A percentile compares a stretch with the other conserved stretches of the same genome.
These are phyloP conservation scores for Bubo bubo DNA, from an alignment of 2,113 vertebrate genomes.

Conservation along the genomic window DNA sequence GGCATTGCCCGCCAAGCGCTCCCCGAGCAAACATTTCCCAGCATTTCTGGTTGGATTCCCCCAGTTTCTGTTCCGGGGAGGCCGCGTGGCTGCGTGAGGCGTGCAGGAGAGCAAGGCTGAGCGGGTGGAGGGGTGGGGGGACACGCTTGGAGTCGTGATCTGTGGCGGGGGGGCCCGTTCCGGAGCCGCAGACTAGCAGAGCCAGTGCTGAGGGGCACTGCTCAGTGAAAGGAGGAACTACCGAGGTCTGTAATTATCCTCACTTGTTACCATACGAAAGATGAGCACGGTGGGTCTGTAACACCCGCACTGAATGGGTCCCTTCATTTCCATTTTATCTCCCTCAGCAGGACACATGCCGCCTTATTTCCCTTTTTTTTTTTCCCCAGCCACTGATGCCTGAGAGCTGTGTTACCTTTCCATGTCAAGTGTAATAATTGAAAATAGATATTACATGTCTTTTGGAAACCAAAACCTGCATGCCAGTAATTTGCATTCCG, in stretches of 20 bases:
- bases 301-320: neutral
- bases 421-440: neutral
- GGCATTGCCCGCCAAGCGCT: too few relatives aligned
- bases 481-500: neutral
- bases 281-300: neutral
- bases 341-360: neutral
- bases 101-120: neutral
- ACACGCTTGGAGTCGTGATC: neutral
- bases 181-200: neutral
- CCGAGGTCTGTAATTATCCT: neutral
- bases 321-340: neutral
- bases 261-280: fast-evolving
- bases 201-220: neutral
- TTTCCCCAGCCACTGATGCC: neutral
- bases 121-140: neutral
- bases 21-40: too few relatives aligned
- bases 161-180: neutral
- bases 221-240: neutral
- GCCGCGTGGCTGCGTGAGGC: fast-evolving
- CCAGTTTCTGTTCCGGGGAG: neutral
- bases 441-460: neutral
- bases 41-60: neutral
- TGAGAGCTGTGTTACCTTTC: neutral
- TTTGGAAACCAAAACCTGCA: neutral
- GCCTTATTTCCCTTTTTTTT: neutral